Conservation (phyloP, 2,797 vertebrate genomes). For the Silurus lanzhouensis region DNA sequence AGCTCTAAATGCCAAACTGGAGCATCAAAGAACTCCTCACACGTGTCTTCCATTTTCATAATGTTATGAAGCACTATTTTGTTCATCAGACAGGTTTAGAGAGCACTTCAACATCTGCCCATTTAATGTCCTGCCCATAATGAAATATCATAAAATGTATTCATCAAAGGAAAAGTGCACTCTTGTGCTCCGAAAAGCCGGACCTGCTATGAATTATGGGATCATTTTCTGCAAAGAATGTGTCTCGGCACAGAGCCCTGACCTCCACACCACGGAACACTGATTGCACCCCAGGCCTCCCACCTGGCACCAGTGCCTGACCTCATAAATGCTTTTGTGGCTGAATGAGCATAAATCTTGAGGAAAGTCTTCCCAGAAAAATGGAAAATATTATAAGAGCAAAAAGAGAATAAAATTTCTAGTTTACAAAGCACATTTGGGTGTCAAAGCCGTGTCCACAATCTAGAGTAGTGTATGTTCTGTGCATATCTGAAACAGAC, state of each 20-base stretch:
- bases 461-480: not conserved
- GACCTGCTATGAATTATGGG: slow-evolving; percentile 20
- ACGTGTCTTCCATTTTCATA: slow-evolving; percentile 7
- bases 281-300: too few species aligned
- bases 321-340: not conserved
- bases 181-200: not conserved
- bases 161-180: slow-evolving; percentile 10
- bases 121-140: slow-evolving; percentile 20
- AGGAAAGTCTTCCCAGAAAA: not conserved
- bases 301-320: not conserved
- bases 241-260: not conserved
- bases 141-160: slow-evolving; percentile 19
- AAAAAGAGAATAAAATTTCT: not conserved
- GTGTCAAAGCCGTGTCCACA: not conserved
- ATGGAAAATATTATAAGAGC: not conserved
- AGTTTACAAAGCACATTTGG: not conserved
- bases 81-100: not conserved
- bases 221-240: slow-evolving; percentile 7
- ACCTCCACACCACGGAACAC: not conserved
- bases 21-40: not conserved
- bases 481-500: slow-evolving; percentile 13
- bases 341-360: not conserved
- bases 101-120: not conserved
- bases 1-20: not conserved
- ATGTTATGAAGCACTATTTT: slow-evolving; percentile 9